Evolutionary conservation across 37 sponge, comb jelly and placozoan genomes (phyloP).

Genomic region (Ephydatia muelleri): DNA sequence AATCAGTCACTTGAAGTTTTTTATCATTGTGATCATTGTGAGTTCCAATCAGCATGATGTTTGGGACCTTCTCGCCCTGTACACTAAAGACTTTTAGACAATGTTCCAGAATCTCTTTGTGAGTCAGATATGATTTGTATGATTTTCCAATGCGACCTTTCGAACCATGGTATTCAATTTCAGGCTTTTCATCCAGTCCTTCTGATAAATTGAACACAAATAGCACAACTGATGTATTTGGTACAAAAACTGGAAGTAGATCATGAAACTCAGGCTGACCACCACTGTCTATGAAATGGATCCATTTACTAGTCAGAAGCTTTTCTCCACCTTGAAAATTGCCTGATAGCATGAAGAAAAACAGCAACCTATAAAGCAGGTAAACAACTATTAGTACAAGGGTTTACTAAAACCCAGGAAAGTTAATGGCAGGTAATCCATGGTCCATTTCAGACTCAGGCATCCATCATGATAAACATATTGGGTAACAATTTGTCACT

Average conservation of each 20-base stretch:
- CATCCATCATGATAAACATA: too few relatives aligned
- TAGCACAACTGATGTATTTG: background rate
- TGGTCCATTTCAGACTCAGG: too few relatives aligned
- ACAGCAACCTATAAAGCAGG: too few relatives aligned
- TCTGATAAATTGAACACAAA: slow-evolving; percentile 18
- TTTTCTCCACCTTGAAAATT: background rate
- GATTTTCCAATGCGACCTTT: slow-evolving; percentile 7
- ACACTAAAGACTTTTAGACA: background rate
- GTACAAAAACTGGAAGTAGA: background rate
- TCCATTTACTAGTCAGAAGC: background rate
- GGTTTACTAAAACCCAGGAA: too few relatives aligned
- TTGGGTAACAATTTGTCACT: too few relatives aligned
- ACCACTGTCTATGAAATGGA: slow-evolving; percentile 23
- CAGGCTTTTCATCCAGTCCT: slow-evolving; percentile 1
- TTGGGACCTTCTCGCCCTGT: background rate
- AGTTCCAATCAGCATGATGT: background rate
- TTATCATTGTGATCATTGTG: background rate
- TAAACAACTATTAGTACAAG: too few relatives aligned
- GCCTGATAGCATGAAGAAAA: too few relatives aligned
- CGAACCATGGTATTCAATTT: slow-evolving; percentile 8
- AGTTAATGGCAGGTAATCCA: too few relatives aligned
- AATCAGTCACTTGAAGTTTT: background rate
- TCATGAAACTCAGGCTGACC: slow-evolving; percentile 27
- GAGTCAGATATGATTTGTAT: background rate
- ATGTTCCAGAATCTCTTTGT: slow-evolving; percentile 5